Conservation (phyloP, 1,140 invertebrate genomes). For the Trypoxylus dichotomus region DNA sequence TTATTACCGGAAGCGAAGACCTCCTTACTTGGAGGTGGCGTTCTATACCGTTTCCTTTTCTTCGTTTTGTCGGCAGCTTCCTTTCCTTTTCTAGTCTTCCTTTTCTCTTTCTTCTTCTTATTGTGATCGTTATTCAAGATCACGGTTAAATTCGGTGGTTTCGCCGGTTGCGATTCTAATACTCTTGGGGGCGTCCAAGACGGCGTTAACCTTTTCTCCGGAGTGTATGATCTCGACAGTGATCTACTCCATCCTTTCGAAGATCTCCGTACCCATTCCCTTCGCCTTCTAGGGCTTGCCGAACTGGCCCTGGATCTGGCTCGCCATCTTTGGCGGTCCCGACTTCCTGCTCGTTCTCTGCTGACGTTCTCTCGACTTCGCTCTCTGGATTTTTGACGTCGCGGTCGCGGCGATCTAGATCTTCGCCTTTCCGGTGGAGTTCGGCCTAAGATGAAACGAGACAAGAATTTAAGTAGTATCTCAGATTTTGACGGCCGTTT, state of each 20-base stretch:
- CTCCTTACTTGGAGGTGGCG: constrained; percentile 76
- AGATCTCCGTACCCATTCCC: constrained; percentile 39
- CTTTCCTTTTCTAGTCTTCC: constrained; percentile 56
- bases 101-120: constrained; percentile 60
- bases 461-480: too few relatives aligned
- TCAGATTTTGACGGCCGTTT: too few relatives aligned
- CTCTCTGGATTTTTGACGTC: constrained; percentile 50
- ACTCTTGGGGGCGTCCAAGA: constrained; percentile 57
- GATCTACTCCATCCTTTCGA: constrained; percentile 47
- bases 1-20: constrained; percentile 90
- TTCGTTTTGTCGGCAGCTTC: constrained; percentile 39
- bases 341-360: constrained; percentile 35
- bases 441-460: not conserved
- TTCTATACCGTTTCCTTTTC: constrained; percentile 58
- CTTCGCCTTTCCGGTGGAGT: constrained; percentile 10
- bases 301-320: constrained; percentile 47
- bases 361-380: constrained; percentile 54
- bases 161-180: constrained; percentile 40
- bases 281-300: constrained; percentile 33
- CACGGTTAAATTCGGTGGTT: constrained; percentile 56
- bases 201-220: constrained; percentile 42
- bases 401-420: constrained; percentile 44
- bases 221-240: constrained; percentile 51
- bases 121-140: constrained; percentile 60
- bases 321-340: not conserved